These are phyloP conservation scores for Morus bassanus DNA, from an alignment of 2,797 vertebrate species.

Conservation along the genomic window DNA sequence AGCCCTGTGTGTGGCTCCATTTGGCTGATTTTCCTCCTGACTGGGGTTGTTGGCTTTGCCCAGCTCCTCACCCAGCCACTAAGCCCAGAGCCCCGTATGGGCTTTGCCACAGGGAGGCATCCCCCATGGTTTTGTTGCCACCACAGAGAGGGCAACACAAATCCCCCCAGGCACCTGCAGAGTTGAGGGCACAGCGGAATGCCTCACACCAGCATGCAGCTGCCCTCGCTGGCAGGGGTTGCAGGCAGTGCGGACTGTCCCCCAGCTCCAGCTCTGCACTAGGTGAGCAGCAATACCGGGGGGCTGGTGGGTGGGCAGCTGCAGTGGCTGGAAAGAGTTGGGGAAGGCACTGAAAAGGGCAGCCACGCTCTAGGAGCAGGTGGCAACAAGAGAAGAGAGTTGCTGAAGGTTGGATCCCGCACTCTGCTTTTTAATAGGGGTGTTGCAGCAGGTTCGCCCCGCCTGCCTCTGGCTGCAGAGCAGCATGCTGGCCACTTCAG, in stretches of 20 bases:
- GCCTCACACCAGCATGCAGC: accelerated
- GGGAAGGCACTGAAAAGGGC: background rate
- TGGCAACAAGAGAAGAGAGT: background rate
- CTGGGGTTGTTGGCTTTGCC: background rate
- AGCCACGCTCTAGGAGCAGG: background rate
- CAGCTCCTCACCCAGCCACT: background rate
- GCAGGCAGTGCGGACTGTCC: background rate
- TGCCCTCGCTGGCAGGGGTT: background rate
- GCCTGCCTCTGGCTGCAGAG: no score
- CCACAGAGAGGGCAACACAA: background rate
- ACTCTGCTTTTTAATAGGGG: background rate
- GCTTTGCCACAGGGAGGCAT: background rate
- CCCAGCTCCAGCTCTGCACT: background rate
- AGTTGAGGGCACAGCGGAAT: background rate
- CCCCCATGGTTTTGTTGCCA: background rate
- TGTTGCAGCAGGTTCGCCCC: no score
- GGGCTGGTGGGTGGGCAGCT: accelerated
- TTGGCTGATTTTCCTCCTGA: background rate
- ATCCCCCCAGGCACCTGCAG: accelerated
- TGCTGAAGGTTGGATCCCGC: background rate
- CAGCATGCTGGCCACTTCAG: accelerated
- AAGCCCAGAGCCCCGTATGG: background rate
- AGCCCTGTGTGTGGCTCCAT: accelerated
- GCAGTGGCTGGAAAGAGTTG: accelerated
- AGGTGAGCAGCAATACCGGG: background rate